Conservation (phyloP, 1,140 invertebrate genomes). For the Microplitis mediator region DNA sequence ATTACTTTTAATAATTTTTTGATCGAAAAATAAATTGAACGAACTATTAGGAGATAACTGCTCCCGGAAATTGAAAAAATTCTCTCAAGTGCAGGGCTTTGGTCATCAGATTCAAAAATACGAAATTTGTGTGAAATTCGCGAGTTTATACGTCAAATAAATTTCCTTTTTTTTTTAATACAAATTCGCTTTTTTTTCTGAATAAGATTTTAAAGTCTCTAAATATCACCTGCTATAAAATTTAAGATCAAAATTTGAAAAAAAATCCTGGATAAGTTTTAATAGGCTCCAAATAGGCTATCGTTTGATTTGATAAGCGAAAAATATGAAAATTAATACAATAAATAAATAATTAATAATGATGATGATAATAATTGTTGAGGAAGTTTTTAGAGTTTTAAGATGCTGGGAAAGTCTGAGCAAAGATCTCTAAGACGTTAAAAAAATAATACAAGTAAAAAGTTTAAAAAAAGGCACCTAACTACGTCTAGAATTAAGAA, state of each 20-base stretch:
- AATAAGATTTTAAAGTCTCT: no score
- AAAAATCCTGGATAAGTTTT: neutral
- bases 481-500: conserved; percentile 18
- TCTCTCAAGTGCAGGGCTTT: no score
- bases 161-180: no score
- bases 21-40: no score
- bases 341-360: neutral
- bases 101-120: no score
- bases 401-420: conserved; percentile 17
- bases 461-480: neutral
- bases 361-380: neutral
- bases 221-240: no score
- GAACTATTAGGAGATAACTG: no score
- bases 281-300: neutral
- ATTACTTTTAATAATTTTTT: no score
- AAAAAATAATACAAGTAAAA: conserved; percentile 12
- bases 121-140: no score
- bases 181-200: no score
- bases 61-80: no score
- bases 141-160: no score
- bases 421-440: conserved; percentile 5
- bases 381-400: neutral
- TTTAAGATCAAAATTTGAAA: neutral
- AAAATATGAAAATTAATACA: neutral
- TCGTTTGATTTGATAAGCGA: neutral